Percentiles rank a stretch among this genome's conserved stretches.
Evolutionary conservation across 2,888 invertebrate species (phyloP).

Genomic region (Perizoma affinitatum): DNA sequence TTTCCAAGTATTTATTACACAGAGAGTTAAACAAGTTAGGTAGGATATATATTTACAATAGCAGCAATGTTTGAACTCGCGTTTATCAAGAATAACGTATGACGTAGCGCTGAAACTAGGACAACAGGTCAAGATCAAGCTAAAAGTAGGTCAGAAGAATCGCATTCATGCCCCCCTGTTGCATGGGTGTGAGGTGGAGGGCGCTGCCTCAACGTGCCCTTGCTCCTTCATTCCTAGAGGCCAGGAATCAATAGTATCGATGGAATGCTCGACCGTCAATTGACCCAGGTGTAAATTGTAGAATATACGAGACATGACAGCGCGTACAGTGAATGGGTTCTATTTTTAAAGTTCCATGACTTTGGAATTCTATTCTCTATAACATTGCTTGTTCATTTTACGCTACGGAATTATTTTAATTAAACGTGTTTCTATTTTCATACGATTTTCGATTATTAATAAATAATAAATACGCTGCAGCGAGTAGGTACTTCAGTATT

Average conservation of each 20-base stretch:
- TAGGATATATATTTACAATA: constrained; percentile 12
- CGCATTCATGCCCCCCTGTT: constrained; percentile 53
- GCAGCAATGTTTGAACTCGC: constrained; percentile 14
- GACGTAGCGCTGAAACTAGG: constrained; percentile 39
- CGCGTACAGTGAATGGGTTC: no score
- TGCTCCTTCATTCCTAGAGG: constrained; percentile 40
- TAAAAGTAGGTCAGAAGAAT: constrained; percentile 68
- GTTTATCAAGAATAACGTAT: constrained; percentile 31
- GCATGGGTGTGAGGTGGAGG: constrained; percentile 38
- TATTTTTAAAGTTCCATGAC: no score
- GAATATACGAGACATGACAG: no score
- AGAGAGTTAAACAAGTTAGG: not conserved
- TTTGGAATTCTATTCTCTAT: no score
- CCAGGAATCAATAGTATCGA: constrained; percentile 5
- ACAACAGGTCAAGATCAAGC: constrained; percentile 68
- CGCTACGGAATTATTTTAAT: not conserved
- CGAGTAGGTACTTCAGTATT: no score
- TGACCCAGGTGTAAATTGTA: no score
- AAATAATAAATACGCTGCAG: no score
- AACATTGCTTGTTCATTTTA: no score
- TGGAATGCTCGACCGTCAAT: not conserved
- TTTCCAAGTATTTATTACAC: no score
- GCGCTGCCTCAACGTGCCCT: constrained; percentile 47
- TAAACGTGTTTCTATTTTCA: no score
- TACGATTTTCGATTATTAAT: no score